Percentiles rank a stretch among this genome's conserved stretches.
phyloP scores from a whole-genome alignment of 2,888 invertebrate genomes.

The Aplocera efformata region DNA sequence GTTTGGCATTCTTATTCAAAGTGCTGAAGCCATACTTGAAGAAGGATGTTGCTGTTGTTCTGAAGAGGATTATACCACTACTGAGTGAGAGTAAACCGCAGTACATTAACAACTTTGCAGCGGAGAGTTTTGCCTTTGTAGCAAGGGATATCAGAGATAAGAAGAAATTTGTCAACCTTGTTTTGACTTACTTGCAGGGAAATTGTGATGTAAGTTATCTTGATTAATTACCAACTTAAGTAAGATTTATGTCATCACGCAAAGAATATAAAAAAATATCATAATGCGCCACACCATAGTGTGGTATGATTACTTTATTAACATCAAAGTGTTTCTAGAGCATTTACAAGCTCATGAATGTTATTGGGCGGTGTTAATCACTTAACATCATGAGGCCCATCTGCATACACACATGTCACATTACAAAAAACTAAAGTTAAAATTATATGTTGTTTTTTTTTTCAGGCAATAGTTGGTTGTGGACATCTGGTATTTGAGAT shows the following conservation, averaged over 20 bases:
- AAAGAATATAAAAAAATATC: too few species aligned
- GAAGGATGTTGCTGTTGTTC: constrained; percentile 87
- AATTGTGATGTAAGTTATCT: constrained; percentile 83
- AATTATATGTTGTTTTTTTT: too few species aligned
- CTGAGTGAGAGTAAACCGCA: constrained; percentile 88
- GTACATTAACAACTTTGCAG: constrained; percentile 95
- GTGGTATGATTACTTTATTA: too few species aligned
- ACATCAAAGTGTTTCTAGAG: too few species aligned
- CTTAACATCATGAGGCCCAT: too few species aligned
- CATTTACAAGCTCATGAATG: too few species aligned
- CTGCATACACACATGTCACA: too few species aligned
- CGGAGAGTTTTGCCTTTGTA: constrained; percentile 97
- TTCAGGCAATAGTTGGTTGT: constrained; percentile 88
- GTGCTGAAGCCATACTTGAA: constrained; percentile 91
- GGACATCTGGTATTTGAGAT: constrained; percentile 94
- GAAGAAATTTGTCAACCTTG: constrained; percentile 84
- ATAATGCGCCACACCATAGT: too few species aligned
- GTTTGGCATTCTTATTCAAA: constrained; percentile 95
- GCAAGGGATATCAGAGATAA: constrained; percentile 93
- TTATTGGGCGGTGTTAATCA: too few species aligned
- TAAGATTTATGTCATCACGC: too few species aligned
- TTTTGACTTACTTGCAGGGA: constrained; percentile 84
- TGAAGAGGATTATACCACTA: constrained; percentile 86
- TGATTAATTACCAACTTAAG: not conserved
- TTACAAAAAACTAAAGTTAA: too few species aligned